Conservation (phyloP, 2,888 invertebrate species). For the Argyra leucocephala region DNA sequence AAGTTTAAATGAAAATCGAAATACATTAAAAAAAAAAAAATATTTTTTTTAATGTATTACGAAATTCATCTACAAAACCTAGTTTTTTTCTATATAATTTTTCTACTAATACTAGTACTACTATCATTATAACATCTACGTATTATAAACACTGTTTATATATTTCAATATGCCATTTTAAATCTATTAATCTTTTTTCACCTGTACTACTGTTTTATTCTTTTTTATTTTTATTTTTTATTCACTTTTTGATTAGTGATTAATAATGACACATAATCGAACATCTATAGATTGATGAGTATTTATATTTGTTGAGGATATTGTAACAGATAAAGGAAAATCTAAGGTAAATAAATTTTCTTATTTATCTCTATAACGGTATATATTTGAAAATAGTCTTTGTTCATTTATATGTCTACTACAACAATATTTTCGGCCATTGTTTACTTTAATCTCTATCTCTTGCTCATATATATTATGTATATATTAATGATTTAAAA, state of each 20-base stretch:
- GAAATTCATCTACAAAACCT: too few species aligned
- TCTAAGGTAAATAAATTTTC: not conserved
- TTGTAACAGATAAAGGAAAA: not conserved
- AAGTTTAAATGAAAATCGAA: too few species aligned
- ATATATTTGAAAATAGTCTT: too few species aligned
- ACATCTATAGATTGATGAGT: not conserved
- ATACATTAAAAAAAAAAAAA: too few species aligned
- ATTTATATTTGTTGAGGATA: not conserved
- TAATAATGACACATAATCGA: not conserved
- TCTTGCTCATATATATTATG: not conserved
- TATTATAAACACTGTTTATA: not conserved
- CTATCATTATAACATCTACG: too few species aligned
- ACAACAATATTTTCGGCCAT: too few species aligned
- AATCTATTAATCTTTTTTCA: conserved; percentile 4
- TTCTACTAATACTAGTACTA: too few species aligned
- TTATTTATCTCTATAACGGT: not conserved
- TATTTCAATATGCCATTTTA: not conserved
- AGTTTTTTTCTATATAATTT: too few species aligned
- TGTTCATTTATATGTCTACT: too few species aligned
- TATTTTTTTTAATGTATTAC: too few species aligned
- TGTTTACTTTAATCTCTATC: not conserved
- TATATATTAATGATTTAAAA: too few species aligned
- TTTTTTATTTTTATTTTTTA: not conserved
- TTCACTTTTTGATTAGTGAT: not conserved
- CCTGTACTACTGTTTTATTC: not conserved